Evolutionary conservation across 2,113 vertebrate genomes (phyloP).

Genomic region (Gobio gobio): DNA sequence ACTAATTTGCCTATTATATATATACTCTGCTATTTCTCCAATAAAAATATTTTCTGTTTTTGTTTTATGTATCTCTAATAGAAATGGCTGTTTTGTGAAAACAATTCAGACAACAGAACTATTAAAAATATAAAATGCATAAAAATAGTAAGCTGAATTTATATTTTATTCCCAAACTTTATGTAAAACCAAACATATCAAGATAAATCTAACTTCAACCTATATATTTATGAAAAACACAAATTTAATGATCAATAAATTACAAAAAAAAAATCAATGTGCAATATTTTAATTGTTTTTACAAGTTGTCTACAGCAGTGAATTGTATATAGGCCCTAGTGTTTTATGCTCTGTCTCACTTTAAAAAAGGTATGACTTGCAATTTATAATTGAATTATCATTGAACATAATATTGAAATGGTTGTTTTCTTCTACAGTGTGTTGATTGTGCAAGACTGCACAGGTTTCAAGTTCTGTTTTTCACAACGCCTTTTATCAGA

Average conservation of each 20-base stretch:
- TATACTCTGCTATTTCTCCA: background rate
- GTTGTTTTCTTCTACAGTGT: background rate
- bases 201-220: background rate
- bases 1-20: background rate
- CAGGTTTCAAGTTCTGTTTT: conserved; percentile 13
- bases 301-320: background rate
- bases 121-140: too few relatives aligned
- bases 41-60: background rate
- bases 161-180: too few relatives aligned
- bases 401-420: background rate
- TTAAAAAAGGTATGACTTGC: background rate
- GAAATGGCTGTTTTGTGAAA: background rate
- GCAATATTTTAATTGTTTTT: background rate
- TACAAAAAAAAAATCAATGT: background rate
- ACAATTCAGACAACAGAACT: background rate
- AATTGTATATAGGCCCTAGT: background rate
- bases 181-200: background rate
- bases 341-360: background rate
- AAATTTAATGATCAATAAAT: background rate
- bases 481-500: background rate
- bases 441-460: background rate
- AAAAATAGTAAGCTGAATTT: too few relatives aligned
- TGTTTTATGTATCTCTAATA: background rate
- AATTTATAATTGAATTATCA: background rate
- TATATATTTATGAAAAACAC: background rate